Conservation (phyloP, 2,888 invertebrate genomes). For the Chromoteleia sp. region DNA sequence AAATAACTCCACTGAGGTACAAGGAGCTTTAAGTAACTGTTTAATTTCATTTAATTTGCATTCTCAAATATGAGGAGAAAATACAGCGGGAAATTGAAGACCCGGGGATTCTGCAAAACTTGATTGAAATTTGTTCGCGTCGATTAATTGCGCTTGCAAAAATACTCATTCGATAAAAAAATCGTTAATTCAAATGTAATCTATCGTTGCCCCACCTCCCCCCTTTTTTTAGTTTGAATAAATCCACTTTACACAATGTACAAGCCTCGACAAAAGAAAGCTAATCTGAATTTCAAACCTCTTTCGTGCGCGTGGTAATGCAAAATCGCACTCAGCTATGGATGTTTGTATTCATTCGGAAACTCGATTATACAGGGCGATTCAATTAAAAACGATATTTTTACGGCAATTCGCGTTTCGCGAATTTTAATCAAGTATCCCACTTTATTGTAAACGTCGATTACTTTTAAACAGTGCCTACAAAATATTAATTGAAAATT, state of each 20-base stretch:
- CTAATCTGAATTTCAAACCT: slow-evolving; percentile 81
- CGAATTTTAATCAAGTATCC: slow-evolving; percentile 1
- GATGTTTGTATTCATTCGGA: slow-evolving; percentile 57
- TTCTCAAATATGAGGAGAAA: slow-evolving; percentile 76
- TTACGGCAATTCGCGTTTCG: not conserved
- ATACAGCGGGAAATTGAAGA: slow-evolving; percentile 40
- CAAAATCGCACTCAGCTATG: slow-evolving; percentile 69
- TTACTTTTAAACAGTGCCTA: not conserved
- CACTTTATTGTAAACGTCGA: slow-evolving; percentile 3
- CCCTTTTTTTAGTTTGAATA: slow-evolving; percentile 11
- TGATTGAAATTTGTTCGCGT: slow-evolving; percentile 37
- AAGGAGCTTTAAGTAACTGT: slow-evolving; percentile 83
- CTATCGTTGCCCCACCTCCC: slow-evolving; percentile 9
- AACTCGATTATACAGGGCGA: slow-evolving; percentile 54
- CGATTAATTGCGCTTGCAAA: not conserved
- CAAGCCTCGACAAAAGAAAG: slow-evolving; percentile 75
- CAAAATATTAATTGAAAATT: too few relatives aligned
- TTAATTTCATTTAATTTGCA: slow-evolving; percentile 84
- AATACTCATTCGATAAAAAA: too few relatives aligned
- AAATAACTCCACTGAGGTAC: slow-evolving; percentile 77
- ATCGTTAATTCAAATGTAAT: slow-evolving; percentile 34
- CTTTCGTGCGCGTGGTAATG: slow-evolving; percentile 75
- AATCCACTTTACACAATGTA: slow-evolving; percentile 59
- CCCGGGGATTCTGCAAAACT: slow-evolving; percentile 15
- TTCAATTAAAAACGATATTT: slow-evolving; percentile 46